Evolutionary conservation across 2,888 invertebrate genomes (phyloP).

Genomic region (Acleris holmiana): DNA sequence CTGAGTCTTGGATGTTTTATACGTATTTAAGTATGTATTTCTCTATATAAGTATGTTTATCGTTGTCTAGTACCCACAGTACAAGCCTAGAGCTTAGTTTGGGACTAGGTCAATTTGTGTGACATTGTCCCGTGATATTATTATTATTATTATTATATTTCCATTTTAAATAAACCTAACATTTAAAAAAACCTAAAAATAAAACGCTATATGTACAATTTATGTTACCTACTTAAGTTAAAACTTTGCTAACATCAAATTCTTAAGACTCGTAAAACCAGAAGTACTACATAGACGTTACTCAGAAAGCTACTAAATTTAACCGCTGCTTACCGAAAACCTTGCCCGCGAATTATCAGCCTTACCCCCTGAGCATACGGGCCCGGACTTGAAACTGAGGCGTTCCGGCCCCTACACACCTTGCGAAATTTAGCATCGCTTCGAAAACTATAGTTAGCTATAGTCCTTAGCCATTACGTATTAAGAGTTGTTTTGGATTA

Average conservation of each 20-base stretch:
- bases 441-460: background rate
- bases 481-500: slow-evolving; percentile 17
- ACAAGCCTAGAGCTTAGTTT: too few species aligned
- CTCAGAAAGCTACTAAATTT: slow-evolving; percentile 10
- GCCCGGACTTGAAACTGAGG: slow-evolving; percentile 2
- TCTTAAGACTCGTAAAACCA: slow-evolving; percentile 3
- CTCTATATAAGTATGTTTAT: too few species aligned
- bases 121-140: too few species aligned
- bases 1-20: too few species aligned
- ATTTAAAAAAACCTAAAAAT: too few species aligned
- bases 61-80: too few species aligned
- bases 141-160: too few species aligned
- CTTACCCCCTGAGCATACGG: background rate
- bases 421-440: slow-evolving; percentile 26
- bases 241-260: background rate
- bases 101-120: too few species aligned
- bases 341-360: slow-evolving; percentile 16
- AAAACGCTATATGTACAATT: too few species aligned
- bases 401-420: slow-evolving; percentile 32
- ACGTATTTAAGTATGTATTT: too few species aligned
- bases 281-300: slow-evolving; percentile 10
- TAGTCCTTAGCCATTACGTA: slow-evolving; percentile 7
- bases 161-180: too few species aligned
- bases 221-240: too few species aligned
- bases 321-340: slow-evolving; percentile 16